These are phyloP conservation scores for Magallana angulata DNA, from an alignment of 1,140 invertebrate species.

Conservation along the genomic window DNA sequence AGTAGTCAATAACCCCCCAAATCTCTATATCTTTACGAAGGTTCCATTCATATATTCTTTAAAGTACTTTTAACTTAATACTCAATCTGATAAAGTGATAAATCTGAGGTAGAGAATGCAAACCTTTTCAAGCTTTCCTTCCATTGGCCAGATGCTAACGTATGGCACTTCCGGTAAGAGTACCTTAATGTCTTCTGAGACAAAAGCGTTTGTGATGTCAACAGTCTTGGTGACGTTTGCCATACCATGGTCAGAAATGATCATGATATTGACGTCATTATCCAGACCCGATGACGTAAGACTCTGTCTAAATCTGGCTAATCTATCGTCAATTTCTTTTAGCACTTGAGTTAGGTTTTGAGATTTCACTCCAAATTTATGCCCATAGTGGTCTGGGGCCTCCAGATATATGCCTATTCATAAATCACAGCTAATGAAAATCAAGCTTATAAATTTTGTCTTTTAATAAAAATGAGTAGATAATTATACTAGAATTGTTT, in stretches of 20 bases:
- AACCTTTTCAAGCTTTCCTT: constrained; percentile 64
- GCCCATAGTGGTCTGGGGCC: constrained; percentile 69
- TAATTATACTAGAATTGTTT: too few species aligned
- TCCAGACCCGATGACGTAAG: constrained; percentile 52
- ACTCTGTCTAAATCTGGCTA: constrained; percentile 66
- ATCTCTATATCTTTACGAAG: too few species aligned
- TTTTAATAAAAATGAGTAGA: too few species aligned
- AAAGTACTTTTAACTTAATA: too few species aligned
- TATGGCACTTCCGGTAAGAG: constrained; percentile 73
- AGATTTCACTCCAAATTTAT: constrained; percentile 67
- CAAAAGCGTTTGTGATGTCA: constrained; percentile 71
- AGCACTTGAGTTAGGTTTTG: constrained; percentile 59
- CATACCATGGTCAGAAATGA: constrained; percentile 81
- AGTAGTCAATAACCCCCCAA: too few species aligned
- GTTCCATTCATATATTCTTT: too few species aligned
- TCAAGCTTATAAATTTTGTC: neutral
- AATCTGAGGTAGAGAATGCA: neutral
- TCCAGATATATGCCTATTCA: constrained; percentile 69
- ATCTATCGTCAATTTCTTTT: constrained; percentile 67
- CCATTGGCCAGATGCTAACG: constrained; percentile 72
- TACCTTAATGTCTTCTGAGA: constrained; percentile 66
- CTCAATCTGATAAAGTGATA: too few species aligned
- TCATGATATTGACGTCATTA: constrained; percentile 77
- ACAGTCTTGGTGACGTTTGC: constrained; percentile 71
- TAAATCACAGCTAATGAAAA: neutral